A percentile compares a stretch with the other conserved stretches of the same genome.
Conservation (phyloP, 1,140 invertebrate genomes). For the Lanistes nyassanus region DNA sequence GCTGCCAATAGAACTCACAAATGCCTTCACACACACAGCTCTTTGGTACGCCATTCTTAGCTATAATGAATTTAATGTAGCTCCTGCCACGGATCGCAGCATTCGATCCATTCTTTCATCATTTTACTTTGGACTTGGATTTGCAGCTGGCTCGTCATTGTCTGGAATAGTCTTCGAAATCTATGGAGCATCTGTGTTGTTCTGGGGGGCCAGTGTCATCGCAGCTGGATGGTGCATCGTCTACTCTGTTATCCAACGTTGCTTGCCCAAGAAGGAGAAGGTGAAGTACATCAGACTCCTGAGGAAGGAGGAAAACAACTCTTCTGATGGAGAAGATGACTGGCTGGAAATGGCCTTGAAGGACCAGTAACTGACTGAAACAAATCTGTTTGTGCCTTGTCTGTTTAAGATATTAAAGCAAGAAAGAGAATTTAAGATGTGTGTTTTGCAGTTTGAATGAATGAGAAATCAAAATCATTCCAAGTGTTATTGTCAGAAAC, state of each 20-base stretch:
- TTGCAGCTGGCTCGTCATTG: conserved; percentile 50
- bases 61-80: conserved; percentile 57
- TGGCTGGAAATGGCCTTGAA: conserved; percentile 63
- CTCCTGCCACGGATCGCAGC: conserved; percentile 54
- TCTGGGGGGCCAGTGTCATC: conserved; percentile 44
- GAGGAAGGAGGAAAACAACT: conserved; percentile 50
- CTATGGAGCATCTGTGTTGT: conserved; percentile 52
- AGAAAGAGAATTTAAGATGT: not conserved
- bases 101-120: conserved; percentile 56
- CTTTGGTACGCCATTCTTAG: conserved; percentile 61
- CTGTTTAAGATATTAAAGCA: not conserved
- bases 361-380: conserved; percentile 35
- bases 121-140: conserved; percentile 61
- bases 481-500: not conserved
- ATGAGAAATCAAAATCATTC: not conserved
- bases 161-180: conserved; percentile 53
- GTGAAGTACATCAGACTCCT: conserved; percentile 56
- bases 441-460: not conserved
- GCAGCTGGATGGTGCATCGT: conserved; percentile 51
- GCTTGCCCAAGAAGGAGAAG: conserved; percentile 48
- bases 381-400: not conserved
- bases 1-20: conserved; percentile 52
- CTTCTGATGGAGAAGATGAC: conserved; percentile 53
- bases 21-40: conserved; percentile 59
- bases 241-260: conserved; percentile 48